Percentiles rank a stretch among this genome's conserved stretches.
Conservation (phyloP, 2,888 invertebrate genomes). For the Campaea margaritaria region DNA sequence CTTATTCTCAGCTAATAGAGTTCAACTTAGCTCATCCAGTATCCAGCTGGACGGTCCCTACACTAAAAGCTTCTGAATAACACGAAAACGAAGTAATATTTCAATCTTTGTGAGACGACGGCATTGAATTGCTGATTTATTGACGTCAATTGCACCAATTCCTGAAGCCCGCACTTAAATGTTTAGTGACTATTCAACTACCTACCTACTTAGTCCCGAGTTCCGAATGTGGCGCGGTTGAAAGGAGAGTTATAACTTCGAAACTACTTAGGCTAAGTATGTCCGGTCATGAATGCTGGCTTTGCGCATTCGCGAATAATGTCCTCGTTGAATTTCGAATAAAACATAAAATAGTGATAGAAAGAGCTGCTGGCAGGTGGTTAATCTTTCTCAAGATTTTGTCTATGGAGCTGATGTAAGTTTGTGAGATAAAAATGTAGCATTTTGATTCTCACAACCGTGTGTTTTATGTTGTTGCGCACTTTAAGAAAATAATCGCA, state of each 20-base stretch:
- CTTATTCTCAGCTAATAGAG: slow-evolving; percentile 19
- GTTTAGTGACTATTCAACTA: slow-evolving; percentile 13
- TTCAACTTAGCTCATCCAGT: slow-evolving; percentile 11
- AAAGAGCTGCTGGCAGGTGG: too few relatives aligned
- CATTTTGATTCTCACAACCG: too few relatives aligned
- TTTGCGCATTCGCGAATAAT: neutral
- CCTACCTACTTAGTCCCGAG: neutral
- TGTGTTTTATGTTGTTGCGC: too few relatives aligned
- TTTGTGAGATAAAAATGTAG: too few relatives aligned
- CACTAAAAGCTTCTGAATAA: slow-evolving; percentile 17
- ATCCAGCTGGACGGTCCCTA: slow-evolving; percentile 11
- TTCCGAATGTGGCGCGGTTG: slow-evolving; percentile 5
- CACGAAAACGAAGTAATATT: slow-evolving; percentile 27
- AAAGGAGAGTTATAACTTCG: slow-evolving; percentile 16
- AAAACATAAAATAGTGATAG: too few relatives aligned
- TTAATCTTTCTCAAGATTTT: too few relatives aligned
- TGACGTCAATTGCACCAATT: slow-evolving; percentile 27
- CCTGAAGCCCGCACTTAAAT: slow-evolving; percentile 17
- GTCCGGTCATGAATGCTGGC: neutral
- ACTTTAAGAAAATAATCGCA: too few relatives aligned
- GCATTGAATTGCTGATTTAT: slow-evolving; percentile 31
- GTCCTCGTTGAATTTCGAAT: neutral
- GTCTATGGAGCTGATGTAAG: too few relatives aligned
- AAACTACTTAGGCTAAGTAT: slow-evolving; percentile 1
- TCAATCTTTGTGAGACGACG: slow-evolving; percentile 30